Evolutionary conservation across 2,888 invertebrate species (phyloP).

Genomic region (Patella caerulea): DNA sequence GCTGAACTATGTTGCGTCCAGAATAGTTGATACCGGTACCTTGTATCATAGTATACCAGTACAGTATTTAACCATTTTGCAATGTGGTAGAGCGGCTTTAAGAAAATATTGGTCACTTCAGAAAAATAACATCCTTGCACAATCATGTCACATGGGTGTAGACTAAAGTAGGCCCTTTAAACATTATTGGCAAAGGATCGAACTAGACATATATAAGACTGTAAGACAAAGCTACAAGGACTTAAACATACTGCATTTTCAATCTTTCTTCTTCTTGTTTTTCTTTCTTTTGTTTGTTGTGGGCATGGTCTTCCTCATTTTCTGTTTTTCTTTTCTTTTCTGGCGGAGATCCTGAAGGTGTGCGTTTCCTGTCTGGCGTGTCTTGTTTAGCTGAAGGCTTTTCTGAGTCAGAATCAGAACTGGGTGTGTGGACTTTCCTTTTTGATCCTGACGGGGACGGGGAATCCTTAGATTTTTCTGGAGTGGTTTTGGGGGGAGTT

Average conservation of each 20-base stretch:
- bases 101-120: too few species aligned
- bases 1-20: too few species aligned
- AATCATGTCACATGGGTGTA: too few species aligned
- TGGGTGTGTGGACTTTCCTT: constrained; percentile 19
- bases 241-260: constrained; percentile 89
- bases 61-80: too few species aligned
- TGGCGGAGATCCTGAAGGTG: constrained; percentile 29
- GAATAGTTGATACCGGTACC: too few species aligned
- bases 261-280: constrained; percentile 94
- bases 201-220: too few species aligned
- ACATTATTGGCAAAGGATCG: too few species aligned
- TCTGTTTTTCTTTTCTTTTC: constrained; percentile 57
- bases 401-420: constrained; percentile 4
- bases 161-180: too few species aligned
- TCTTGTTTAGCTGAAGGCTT: constrained; percentile 13
- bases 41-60: too few species aligned
- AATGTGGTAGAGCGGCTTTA: too few species aligned
- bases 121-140: too few species aligned
- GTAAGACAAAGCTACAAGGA: neutral
- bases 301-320: constrained; percentile 46
- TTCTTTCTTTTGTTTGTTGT: constrained; percentile 70
- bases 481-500: constrained; percentile 24
- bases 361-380: constrained; percentile 19
- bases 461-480: constrained; percentile 38
- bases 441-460: constrained; percentile 32